Evolutionary conservation across 2,797 vertebrate species (phyloP).

Genomic region (Malurus splendens): DNA sequence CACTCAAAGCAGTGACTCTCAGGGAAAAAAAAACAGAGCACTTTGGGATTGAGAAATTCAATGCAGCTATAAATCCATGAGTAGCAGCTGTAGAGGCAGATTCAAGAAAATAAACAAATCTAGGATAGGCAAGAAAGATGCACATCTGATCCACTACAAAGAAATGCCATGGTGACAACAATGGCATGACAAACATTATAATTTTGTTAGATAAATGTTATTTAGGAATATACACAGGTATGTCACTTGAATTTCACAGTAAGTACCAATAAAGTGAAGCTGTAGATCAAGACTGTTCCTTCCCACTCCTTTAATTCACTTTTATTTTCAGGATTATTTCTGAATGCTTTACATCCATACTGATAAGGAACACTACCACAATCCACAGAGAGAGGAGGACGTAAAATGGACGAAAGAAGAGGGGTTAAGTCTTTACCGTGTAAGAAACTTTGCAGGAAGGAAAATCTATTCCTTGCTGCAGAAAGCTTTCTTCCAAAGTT

Average conservation of each 20-base stretch:
- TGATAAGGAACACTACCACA: not conserved
- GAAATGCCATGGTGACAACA: not conserved
- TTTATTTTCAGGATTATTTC: not conserved
- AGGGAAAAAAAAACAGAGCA: not conserved
- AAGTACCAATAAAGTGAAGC: not conserved
- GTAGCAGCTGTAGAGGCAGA: not conserved
- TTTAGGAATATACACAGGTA: not conserved
- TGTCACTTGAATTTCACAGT: not conserved
- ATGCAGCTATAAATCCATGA: not conserved
- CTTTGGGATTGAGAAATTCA: not conserved
- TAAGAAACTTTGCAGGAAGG: not conserved
- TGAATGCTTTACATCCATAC: not conserved
- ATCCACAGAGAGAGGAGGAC: not conserved
- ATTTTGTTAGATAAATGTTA: not conserved
- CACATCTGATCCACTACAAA: not conserved
- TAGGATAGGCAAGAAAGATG: not conserved
- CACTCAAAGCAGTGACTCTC: not conserved
- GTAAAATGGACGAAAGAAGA: not conserved
- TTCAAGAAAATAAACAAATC: not conserved
- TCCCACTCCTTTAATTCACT: not conserved
- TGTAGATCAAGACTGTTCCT: not conserved
- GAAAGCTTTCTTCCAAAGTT: not conserved
- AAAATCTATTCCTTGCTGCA: not conserved
- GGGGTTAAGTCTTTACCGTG: not conserved
- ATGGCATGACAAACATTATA: not conserved